A percentile compares a stretch with the other conserved stretches of the same genome.
Evolutionary conservation across 2,797 vertebrate genomes (phyloP).

Genomic region (Amblyraja radiata): DNA sequence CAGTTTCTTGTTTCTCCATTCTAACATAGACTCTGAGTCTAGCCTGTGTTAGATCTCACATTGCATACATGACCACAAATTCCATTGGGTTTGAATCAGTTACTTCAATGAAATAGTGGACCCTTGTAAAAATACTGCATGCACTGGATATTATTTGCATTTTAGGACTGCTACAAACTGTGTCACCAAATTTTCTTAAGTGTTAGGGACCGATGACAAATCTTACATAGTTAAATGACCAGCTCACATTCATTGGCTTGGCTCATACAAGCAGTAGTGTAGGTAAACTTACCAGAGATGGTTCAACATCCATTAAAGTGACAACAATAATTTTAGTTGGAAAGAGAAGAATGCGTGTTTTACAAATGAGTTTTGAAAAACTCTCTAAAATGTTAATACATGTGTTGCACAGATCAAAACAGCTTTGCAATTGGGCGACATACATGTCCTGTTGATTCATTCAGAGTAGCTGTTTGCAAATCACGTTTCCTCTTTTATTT

Average conservation of each 20-base stretch:
- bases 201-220: not conserved
- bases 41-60: not conserved
- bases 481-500: not conserved
- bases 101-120: not conserved
- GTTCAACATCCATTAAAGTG: not conserved
- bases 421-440: no score
- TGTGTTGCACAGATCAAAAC: no score
- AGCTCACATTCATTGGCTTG: not conserved
- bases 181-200: not conserved
- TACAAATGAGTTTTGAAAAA: not conserved
- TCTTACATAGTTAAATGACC: not conserved
- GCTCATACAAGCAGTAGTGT: not conserved
- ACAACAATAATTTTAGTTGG: not conserved
- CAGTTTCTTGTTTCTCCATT: not conserved
- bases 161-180: not conserved
- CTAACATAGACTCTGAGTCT: not conserved
- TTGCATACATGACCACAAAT: not conserved
- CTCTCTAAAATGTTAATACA: no score
- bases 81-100: not conserved
- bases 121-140: not conserved
- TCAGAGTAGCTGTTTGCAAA: not conserved
- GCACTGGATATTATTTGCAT: not conserved
- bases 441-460: no score
- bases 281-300: not conserved
- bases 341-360: not conserved